Evolutionary conservation across 2,888 invertebrate species (phyloP).

Genomic region (Sarcophaga rosellei): DNA sequence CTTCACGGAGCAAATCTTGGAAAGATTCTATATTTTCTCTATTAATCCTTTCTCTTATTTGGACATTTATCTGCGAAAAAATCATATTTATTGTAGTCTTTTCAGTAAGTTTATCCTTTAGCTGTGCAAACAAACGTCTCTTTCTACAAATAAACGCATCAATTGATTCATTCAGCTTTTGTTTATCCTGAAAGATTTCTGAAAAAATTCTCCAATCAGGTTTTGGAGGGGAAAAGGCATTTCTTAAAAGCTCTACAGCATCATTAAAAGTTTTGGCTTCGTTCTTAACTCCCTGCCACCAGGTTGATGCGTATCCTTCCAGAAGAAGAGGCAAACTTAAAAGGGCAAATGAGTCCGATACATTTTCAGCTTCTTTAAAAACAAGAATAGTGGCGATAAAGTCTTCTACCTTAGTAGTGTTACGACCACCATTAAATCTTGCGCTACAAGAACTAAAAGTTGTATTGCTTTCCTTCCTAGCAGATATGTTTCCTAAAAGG

Average conservation of each 20-base stretch:
- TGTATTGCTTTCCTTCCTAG: no score
- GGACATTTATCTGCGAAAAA: constrained; percentile 7
- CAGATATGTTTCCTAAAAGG: no score
- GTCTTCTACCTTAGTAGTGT: no score
- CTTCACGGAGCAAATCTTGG: not conserved
- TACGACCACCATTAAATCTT: no score
- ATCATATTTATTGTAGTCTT: constrained; percentile 25
- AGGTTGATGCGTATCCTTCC: constrained; percentile 17
- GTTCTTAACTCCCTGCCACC: constrained; percentile 26
- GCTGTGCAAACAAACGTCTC: no score
- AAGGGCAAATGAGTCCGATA: not conserved
- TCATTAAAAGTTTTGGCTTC: constrained; percentile 19
- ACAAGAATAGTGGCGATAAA: not conserved
- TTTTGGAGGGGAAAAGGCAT: no score
- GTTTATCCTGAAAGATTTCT: no score
- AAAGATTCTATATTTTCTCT: constrained; percentile 1
- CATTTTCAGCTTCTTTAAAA: constrained; percentile 10
- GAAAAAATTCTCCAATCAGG: no score
- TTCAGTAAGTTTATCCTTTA: not conserved
- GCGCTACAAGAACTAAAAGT: no score
- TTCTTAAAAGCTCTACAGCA: not conserved
- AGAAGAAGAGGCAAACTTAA: not conserved
- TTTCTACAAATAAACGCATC: no score
- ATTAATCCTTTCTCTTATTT: constrained; percentile 4
- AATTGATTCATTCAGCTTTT: no score